Base-by-base conservation (phyloP, 2,888 invertebrate species). In the Mesochorus sp. region DNA sequence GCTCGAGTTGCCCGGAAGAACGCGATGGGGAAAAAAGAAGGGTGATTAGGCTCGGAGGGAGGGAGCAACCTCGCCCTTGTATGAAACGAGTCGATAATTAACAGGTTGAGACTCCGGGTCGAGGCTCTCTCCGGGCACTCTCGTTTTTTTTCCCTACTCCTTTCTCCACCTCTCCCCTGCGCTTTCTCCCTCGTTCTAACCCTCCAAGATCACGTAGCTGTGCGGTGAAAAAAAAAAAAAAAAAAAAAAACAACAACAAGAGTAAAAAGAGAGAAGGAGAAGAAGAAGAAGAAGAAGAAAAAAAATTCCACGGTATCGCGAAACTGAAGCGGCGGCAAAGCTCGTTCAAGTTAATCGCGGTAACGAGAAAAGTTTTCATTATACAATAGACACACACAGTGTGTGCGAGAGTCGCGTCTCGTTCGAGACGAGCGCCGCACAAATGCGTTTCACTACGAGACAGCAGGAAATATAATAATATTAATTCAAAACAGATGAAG, bases 61-160 rank as follows among this genome's bases (percentile, higher is more conserved):
- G 37, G 12, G 19, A 49, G 53, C 12, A 67, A 71, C 76, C 78
- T 81, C 79, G 76, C 76, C 81, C 81, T 75, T 61, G 75, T 80
- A 76, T 61, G 83, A 85, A 84, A 83, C 85, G 84, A 88, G 88
- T 88, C 90, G 88, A 90, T 90, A 90, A 90, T 90, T 90, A 90
- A 90, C 90, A 89, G 80, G 79, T 78, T 79, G 77, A 81, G 78
- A 70, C 74, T 78, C 75, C 75, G 76, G 76, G 78, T 78, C 78
- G 78, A 72, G 68, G 75, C 75, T 75, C 68, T 70, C 70, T 47
- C 59, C 37, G 49, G 57, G 70, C 47, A 70, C 70, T 59, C 59
- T 68, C 44, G 47, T 37, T 47, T 62, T 61, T 37, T 62, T 47
- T 51, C 37, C 49, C n/a, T n/a, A n/a, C n/a, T 49, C 37, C 24